These are phyloP conservation scores for Xestia sexstrigata DNA, from an alignment of 2,888 invertebrate species.

Conservation along the genomic window DNA sequence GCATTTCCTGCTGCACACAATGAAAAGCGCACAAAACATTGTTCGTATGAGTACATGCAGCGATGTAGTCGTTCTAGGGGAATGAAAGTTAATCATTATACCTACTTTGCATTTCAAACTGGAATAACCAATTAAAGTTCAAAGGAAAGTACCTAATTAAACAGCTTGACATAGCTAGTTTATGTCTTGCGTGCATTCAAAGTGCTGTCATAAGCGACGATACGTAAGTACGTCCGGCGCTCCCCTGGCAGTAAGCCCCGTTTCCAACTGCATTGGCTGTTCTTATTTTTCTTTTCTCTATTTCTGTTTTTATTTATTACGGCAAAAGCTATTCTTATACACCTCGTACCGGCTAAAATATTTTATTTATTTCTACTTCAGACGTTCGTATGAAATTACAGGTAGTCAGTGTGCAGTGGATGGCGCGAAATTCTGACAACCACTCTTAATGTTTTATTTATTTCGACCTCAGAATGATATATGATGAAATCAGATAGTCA, in stretches of 20 bases:
- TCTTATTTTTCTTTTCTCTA: too few species aligned
- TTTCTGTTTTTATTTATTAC: too few species aligned
- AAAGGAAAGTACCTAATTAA: not conserved
- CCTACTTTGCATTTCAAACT: not conserved
- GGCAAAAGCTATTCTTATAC: conserved; percentile 4
- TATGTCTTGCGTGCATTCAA: conserved; percentile 20
- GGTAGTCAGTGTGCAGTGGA: too few species aligned
- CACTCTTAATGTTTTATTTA: too few species aligned
- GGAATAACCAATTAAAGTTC: conserved; percentile 10
- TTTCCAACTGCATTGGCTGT: not conserved
- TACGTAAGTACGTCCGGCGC: conserved; percentile 13
- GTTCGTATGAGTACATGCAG: too few species aligned
- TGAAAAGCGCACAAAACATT: not conserved
- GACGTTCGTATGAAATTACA: not conserved
- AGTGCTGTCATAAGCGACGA: conserved; percentile 1
- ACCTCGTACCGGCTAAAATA: not conserved
- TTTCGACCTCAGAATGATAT: too few species aligned
- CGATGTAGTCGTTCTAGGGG: too few species aligned
- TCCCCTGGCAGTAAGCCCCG: conserved; percentile 1
- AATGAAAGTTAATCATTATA: too few species aligned
- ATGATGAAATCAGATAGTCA: too few species aligned
- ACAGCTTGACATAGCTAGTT: conserved; percentile 18
- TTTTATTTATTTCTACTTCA: not conserved
- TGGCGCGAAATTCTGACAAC: too few species aligned
- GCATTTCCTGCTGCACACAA: not conserved